Base-by-base conservation (phyloP, 2,888 invertebrate species). In the Conistra vaccinii region DNA sequence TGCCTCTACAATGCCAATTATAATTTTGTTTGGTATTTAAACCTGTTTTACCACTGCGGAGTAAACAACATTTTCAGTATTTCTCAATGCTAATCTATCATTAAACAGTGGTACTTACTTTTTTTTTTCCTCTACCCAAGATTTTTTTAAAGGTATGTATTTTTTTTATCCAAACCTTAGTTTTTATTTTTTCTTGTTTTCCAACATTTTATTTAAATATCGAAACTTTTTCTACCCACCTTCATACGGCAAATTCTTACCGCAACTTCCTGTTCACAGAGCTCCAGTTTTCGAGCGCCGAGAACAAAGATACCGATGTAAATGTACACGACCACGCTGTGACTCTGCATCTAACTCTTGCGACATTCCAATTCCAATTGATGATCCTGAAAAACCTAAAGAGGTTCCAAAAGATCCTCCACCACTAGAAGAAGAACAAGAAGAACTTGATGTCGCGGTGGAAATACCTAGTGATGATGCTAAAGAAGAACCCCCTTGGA, bases 21-120 rank as follows among this genome's bases (percentile, higher is more conserved):
- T 89, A 84, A 87, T 87, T 83, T 85, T 85, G 89, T 90, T 94
- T 94, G 94, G 92, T 93, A 93, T 87, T 88, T 87, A 89, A 65
- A 85, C 85, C 83, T 85, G 87, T 87, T 75, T 77, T 73, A 42
- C 66, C 48, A 82, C 87, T 90, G 87, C 85, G 85, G 78, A 81
- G 90, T 91, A 92, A 92, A 91, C 91, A 93, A 90, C 81, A 86
- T 45, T 32, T 48, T 58, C 29, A 39, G 29, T 58, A 12, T 68
- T 26, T 26, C 23, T 45, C 32, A 48, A 29, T 53, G 53, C 14
- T n/a, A 48, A 62, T 71, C 62, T 61, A 23, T 73, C 45, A 71
- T 48, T 55, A 71, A 71, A 72, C 35, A 39, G 23, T 58, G 7
- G 2, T 53, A 51, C 35, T 66, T 66, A 23, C 51, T 42, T 58